Evolutionary conservation across 1,140 invertebrate species (phyloP).

Genomic region (Heliconius hermathena): DNA sequence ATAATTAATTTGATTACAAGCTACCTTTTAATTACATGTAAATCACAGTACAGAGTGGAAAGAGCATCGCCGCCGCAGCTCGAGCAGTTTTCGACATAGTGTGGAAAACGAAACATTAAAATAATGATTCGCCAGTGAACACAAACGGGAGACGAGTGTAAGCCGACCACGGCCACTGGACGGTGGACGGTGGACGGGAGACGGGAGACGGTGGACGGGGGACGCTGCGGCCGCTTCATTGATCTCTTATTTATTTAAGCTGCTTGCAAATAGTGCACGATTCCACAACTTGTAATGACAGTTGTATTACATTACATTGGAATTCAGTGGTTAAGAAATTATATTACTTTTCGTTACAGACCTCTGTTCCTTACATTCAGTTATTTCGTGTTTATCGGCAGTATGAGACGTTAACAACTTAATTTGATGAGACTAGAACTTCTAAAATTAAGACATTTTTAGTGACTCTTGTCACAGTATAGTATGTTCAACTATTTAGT

Average conservation of each 20-base stretch:
- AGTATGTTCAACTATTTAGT: no score
- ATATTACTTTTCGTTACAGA: no score
- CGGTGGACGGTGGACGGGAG: no score
- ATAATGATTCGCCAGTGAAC: neutral
- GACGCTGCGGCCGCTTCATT: neutral
- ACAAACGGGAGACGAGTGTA: neutral
- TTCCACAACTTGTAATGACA: neutral
- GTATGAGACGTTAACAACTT: no score
- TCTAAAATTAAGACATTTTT: no score
- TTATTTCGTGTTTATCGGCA: no score
- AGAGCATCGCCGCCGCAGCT: neutral
- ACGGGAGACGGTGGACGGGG: no score
- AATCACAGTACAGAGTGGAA: neutral
- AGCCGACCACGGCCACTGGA: no score
- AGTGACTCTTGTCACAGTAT: no score
- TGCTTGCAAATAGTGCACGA: neutral
- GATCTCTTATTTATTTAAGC: conserved; percentile 1
- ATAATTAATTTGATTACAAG: neutral
- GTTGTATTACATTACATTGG: neutral
- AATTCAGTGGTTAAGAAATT: neutral
- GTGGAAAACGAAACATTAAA: neutral
- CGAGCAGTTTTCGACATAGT: neutral
- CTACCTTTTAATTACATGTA: neutral
- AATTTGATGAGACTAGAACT: no score
- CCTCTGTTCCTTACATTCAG: no score